Evolutionary conservation across 2,113 vertebrate species (phyloP).

Genomic region (Calonectris borealis): DNA sequence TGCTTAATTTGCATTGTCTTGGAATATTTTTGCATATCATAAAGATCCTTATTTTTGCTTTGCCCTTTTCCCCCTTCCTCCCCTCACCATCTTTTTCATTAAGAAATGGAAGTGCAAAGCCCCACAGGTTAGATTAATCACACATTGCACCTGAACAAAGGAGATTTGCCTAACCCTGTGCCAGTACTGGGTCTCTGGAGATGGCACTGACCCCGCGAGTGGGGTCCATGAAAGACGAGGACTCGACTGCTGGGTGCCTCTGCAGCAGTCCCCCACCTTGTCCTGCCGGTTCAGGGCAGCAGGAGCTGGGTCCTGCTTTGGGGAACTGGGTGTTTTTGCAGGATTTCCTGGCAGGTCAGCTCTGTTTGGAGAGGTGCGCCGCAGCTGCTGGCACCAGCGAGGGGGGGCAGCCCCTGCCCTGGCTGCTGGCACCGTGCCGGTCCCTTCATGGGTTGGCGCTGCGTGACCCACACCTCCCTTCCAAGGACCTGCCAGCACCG

Average conservation of each 20-base stretch:
- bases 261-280: neutral
- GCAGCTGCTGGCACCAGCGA: neutral
- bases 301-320: neutral
- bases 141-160: fast-evolving
- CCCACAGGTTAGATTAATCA: neutral
- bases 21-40: slow-evolving; percentile 63
- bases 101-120: neutral
- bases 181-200: neutral
- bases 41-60: neutral
- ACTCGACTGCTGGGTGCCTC: neutral
- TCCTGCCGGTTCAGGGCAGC: no score
- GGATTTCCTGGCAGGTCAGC: neutral
- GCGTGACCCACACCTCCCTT: neutral
- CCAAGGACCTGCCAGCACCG: fast-evolving
- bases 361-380: neutral
- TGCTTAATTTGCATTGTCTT: slow-evolving; percentile 59
- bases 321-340: fast-evolving
- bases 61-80: slow-evolving; percentile 5
- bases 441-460: no score
- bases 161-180: neutral
- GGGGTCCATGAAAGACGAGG: neutral
- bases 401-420: neutral
- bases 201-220: fast-evolving
- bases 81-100: neutral
- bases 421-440: neutral